A percentile compares a stretch with the other conserved stretches of the same genome.
Evolutionary conservation across 2,797 vertebrate genomes (phyloP).

Genomic region (Muscicapa comitata): DNA sequence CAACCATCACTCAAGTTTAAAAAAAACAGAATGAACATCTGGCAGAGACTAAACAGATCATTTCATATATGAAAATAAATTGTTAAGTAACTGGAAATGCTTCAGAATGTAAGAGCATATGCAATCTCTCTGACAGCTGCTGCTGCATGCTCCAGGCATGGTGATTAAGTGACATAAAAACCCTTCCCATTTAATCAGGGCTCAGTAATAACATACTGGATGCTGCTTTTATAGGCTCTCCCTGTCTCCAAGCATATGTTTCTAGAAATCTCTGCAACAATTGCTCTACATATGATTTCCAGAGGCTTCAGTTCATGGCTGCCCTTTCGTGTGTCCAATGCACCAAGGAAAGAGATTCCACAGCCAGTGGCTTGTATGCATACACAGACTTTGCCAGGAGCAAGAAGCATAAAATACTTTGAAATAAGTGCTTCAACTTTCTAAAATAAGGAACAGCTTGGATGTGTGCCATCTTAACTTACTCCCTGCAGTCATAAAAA

Average conservation of each 20-base stretch:
- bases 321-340: background rate
- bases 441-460: background rate
- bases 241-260: background rate
- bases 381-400: background rate
- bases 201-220: background rate
- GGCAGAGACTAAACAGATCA: background rate
- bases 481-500: background rate
- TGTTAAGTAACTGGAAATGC: background rate
- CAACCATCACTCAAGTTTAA: background rate
- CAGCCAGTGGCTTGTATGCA: background rate
- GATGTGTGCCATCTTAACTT: background rate
- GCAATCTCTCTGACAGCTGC: background rate
- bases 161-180: slow-evolving; percentile 1
- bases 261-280: background rate
- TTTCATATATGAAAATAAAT: background rate
- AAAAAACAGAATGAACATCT: background rate
- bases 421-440: background rate
- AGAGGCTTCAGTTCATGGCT: background rate
- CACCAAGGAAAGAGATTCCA: background rate
- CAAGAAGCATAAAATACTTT: background rate
- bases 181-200: background rate
- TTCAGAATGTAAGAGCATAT: background rate
- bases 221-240: background rate
- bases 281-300: background rate
- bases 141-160: background rate